phyloP scores from a whole-genome alignment of 2,888 invertebrate genomes.

The Rapana venosa region DNA sequence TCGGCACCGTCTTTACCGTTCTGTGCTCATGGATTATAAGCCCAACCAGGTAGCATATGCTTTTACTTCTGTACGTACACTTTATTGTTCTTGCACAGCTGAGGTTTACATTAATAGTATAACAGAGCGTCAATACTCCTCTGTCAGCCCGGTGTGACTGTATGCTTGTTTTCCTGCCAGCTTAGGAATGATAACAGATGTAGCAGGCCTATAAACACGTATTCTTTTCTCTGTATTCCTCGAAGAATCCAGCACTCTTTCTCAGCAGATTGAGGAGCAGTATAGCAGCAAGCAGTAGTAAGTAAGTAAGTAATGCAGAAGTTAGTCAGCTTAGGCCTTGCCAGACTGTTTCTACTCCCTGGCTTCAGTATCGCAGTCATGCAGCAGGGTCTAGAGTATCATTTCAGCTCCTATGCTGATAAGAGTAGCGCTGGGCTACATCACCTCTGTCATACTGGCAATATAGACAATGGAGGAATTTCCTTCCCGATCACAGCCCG shows the following conservation, averaged over 20 bases:
- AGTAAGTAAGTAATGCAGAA: too few species aligned
- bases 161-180: slow-evolving; percentile 4
- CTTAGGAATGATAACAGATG: neutral
- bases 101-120: too few species aligned
- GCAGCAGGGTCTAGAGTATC: neutral
- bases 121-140: too few species aligned
- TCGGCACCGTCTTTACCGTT: too few species aligned
- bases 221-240: neutral
- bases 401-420: neutral
- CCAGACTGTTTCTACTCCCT: too few species aligned
- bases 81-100: too few species aligned
- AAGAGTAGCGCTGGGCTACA: neutral
- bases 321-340: too few species aligned
- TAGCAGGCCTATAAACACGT: neutral
- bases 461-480: neutral
- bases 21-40: too few species aligned
- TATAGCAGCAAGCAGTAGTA: too few species aligned
- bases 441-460: neutral
- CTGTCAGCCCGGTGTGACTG: too few species aligned
- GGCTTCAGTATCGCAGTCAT: neutral
- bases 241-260: neutral
- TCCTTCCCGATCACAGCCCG: neutral
- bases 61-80: too few species aligned
- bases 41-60: too few species aligned
- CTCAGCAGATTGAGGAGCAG: neutral